Evolutionary conservation across 1,140 invertebrate genomes (phyloP).

Genomic region (Lordiphosa clarofinis): DNA sequence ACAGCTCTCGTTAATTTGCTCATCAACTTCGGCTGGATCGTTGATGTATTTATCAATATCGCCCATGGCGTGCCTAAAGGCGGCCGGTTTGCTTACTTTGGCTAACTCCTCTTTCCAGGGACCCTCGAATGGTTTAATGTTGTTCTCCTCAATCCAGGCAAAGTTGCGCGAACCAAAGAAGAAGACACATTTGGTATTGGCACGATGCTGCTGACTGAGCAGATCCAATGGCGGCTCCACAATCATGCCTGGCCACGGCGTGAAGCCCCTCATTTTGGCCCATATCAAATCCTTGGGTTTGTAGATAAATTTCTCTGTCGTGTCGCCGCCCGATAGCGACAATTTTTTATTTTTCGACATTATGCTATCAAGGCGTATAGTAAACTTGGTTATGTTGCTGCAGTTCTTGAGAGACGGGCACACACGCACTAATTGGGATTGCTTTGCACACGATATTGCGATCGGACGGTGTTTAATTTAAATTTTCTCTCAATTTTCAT

Average conservation of each 20-base stretch:
- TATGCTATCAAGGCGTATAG: constrained; percentile 73
- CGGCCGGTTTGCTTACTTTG: constrained; percentile 87
- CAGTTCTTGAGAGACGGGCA: constrained; percentile 31
- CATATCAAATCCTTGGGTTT: constrained; percentile 78
- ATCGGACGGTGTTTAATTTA: constrained; percentile 27
- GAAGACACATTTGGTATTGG: constrained; percentile 90
- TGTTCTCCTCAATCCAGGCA: constrained; percentile 93
- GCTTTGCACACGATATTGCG: constrained; percentile 32
- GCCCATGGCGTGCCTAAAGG: constrained; percentile 91
- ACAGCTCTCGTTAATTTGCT: constrained; percentile 78
- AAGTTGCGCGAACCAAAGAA: constrained; percentile 97
- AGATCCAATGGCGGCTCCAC: constrained; percentile 85
- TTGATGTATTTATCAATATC: constrained; percentile 92
- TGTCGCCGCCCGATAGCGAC: constrained; percentile 71
- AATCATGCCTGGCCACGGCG: too few relatives aligned
- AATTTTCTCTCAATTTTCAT: constrained; percentile 31
- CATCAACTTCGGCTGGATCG: constrained; percentile 83
- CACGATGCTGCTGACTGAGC: constrained; percentile 83
- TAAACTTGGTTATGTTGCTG: constrained; percentile 74
- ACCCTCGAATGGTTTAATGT: constrained; percentile 89
- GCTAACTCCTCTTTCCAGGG: constrained; percentile 90
- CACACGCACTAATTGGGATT: constrained; percentile 26
- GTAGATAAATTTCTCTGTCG: constrained; percentile 72
- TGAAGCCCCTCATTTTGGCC: too few relatives aligned
- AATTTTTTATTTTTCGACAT: constrained; percentile 79